Evolutionary conservation across 2,797 vertebrate species (phyloP), one percentile per base, ranked within the genome.

Genomic region (Pteronotus mesoamericanus): DNA sequence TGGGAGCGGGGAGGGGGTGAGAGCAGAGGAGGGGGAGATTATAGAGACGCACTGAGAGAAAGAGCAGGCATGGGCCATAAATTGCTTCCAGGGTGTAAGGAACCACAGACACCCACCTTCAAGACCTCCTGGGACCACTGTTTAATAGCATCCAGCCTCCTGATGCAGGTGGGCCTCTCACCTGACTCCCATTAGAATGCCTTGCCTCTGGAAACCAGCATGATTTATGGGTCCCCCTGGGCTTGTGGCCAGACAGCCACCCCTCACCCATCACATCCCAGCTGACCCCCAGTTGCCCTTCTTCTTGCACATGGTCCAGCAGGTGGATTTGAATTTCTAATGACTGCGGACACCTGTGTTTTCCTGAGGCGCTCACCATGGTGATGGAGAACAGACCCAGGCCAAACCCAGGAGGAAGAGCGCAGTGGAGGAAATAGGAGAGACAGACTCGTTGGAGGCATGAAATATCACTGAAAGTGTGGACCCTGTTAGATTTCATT

Each of bases 311-410:
- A 0, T 91, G 93, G 68, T 93, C 72, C 39, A 90, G 82, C 96
- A 97, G 97, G 95, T 96, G 96, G 92, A 96, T 94, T 21, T 86
- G 57, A 61, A 89, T 96, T 87, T 80, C 90, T 94, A 72, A 93
- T 91, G 79, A 80, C 72, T 79, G 37, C 59, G 95, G 94, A 90
- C 95, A 98, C 92, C 92, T 94, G 46, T 68, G 90, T 90, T 93
- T 97, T 61, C 96, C 94, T 77, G 48, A 89, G 87, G 90, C 72
- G 0, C 26, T 97, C 97, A 72, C 85, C 83, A 46, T 74, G 82
- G 89, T 96, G 93, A 96, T 86, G 89, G 93, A 98, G 96, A 96
- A 95, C 97, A 95, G 96, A 96, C 53, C 46, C 1, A 80, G 79
- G 83, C 53, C 46, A 9, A 75, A 91, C 19, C 91, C 39, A 79